These are phyloP conservation scores for Catharus bicknelli DNA, from an alignment of 2,113 vertebrate genomes.

Conservation along the genomic window DNA sequence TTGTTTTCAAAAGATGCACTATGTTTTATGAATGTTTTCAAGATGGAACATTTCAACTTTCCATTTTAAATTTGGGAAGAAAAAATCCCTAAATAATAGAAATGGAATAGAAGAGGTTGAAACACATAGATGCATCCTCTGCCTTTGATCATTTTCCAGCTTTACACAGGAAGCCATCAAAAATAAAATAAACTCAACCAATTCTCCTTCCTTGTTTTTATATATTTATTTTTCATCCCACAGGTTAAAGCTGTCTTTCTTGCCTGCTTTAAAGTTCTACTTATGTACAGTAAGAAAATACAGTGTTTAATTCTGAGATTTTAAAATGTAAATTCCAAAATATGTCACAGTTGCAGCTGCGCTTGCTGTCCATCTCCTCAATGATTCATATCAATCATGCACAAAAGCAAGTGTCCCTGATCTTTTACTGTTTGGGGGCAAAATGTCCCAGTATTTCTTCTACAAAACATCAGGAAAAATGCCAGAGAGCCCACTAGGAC, in stretches of 20 bases:
- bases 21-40: not conserved
- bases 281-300: not conserved
- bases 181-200: not conserved
- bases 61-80: not conserved
- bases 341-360: not conserved
- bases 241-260: not conserved
- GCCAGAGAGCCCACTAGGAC: not conserved
- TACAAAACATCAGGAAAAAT: not conserved
- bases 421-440: not conserved
- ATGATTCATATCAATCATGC: not conserved
- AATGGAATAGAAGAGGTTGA: not conserved
- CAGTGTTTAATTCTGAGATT: not conserved
- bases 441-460: not conserved
- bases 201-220: not conserved
- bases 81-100: not conserved
- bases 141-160: not conserved
- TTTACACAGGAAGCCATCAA: constrained; percentile 2
- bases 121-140: not conserved
- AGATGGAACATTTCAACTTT: not conserved
- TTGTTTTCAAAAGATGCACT: not conserved
- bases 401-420: not conserved
- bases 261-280: not conserved
- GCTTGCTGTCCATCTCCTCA: not conserved
- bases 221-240: not conserved
- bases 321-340: not conserved